Conservation (phyloP, 1,140 invertebrate genomes). For the Pinna nobilis region DNA sequence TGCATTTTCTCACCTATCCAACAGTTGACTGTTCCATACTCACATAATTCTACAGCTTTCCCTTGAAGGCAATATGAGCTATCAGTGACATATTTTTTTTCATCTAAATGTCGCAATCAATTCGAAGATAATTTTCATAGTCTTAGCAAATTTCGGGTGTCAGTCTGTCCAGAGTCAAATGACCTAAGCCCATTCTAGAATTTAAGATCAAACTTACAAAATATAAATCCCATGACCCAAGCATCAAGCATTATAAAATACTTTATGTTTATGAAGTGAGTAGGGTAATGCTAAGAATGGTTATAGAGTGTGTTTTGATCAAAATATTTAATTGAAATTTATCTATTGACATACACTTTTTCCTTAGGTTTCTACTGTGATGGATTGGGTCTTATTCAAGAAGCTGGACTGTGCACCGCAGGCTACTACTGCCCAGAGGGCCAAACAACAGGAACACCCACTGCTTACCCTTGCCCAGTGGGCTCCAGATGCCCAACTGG, state of each 20-base stretch:
- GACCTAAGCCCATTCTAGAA: no score
- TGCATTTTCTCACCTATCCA: no score
- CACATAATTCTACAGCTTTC: background rate
- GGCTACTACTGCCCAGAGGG: constrained; percentile 69
- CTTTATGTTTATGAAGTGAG: background rate
- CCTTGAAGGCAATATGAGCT: background rate
- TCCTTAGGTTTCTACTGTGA: constrained; percentile 68
- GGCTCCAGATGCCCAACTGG: constrained; percentile 68
- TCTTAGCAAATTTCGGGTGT: no score
- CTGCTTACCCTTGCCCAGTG: constrained; percentile 56
- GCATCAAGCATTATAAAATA: background rate
- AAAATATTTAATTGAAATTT: background rate
- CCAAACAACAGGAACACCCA: constrained; percentile 57
- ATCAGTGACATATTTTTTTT: no score
- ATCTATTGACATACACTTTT: background rate
- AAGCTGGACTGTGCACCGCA: constrained; percentile 56
- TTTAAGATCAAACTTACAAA: no score
- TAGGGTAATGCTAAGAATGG: no score
- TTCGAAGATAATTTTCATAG: no score
- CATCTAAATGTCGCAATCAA: no score
- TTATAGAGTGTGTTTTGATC: background rate
- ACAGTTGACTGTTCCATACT: no score
- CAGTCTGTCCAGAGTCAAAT: no score
- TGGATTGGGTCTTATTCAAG: constrained; percentile 56
- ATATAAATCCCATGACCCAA: no score